Conservation (phyloP, 2,888 invertebrate species). For the Acleris laterana region DNA sequence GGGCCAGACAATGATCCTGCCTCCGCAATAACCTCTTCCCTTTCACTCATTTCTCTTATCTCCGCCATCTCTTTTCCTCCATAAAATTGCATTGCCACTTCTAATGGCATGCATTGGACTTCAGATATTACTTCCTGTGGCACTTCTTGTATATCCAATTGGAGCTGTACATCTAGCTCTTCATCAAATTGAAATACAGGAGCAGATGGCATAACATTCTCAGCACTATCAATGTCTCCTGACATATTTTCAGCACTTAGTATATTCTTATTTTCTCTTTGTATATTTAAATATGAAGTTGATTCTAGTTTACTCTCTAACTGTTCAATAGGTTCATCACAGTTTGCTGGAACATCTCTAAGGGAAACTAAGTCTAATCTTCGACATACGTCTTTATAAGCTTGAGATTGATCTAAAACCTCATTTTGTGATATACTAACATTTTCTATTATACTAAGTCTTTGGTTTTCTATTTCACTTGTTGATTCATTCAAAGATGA, state of each 20-base stretch:
- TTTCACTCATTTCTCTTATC: slow-evolving; percentile 66
- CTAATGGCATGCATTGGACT: slow-evolving; percentile 61
- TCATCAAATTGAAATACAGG: slow-evolving; percentile 57
- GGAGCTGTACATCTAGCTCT: slow-evolving; percentile 35
- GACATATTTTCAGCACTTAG: slow-evolving; percentile 4
- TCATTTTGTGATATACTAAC: slow-evolving; percentile 1
- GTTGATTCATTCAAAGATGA: background rate
- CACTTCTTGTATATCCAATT: slow-evolving; percentile 38
- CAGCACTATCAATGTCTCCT: slow-evolving; percentile 12
- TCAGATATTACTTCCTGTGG: slow-evolving; percentile 45
- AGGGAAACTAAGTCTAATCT: slow-evolving; percentile 49
- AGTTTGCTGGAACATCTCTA: slow-evolving; percentile 38
- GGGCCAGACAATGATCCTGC: slow-evolving; percentile 63
- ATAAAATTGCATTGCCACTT: slow-evolving; percentile 65
- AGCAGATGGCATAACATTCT: slow-evolving; percentile 61
- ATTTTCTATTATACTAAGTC: slow-evolving; percentile 7
- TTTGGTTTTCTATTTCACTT: slow-evolving; percentile 6
- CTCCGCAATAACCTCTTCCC: slow-evolving; percentile 68
- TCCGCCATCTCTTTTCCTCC: slow-evolving; percentile 67
- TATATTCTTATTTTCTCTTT: slow-evolving; percentile 11
- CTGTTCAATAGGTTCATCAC: slow-evolving; percentile 39
- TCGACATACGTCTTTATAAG: slow-evolving; percentile 49
- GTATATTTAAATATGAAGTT: slow-evolving; percentile 38
- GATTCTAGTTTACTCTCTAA: slow-evolving; percentile 43
- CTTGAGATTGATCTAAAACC: slow-evolving; percentile 1